Base-by-base conservation (phyloP, 2,888 invertebrate genomes). In the Uloborus plumipes region DNA sequence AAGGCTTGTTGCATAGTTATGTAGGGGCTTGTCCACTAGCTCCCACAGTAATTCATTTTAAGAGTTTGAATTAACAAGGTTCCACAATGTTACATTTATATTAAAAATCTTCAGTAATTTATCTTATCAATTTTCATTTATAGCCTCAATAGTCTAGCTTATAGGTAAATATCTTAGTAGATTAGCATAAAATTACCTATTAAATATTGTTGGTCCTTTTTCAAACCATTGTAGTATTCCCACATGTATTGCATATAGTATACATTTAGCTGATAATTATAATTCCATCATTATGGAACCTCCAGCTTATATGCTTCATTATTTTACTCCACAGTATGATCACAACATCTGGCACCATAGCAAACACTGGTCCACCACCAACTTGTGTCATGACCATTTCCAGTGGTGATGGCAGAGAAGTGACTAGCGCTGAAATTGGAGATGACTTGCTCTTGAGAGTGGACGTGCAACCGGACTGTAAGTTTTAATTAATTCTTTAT, bases 321-420 rank as follows among this genome's bases (percentile, higher is more conserved):
- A 26, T 66, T 65, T 66, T 55, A 26, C 55, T 14, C 18, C 50
- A 22, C 39, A 96, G 96, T 14, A 97, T 97, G 96, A 89, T 97
- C 86, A 97, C 97, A 0, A 97, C 97, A 0, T 96, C 96, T 0
- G 97, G 97, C 73, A 97, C 97, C 0, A 97, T 97, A 85, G 96
- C 96, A 59, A 97, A 97, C 88, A 97, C 96, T 0, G 97, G 97
- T 69, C 97, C 97, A 47, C 96, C 97, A 66, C 97, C 97, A 14
- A 94, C 94, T 15, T 97, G 97, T 89, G 91, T 94, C 78, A 97
- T 97, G 97, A 93, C 94, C 87, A 97, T 97, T 85, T 94, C 96
- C 26, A 94, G 95, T 39, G 92, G 93, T 67, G 93, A 93, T 55
- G 97, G 97, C 13, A 93, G 94, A 87, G 95, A 95, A 89, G 95